A percentile compares a stretch with the other conserved stretches of the same genome.
Evolutionary conservation across 2,797 vertebrate species (phyloP).

Genomic region (Falco columbarius): DNA sequence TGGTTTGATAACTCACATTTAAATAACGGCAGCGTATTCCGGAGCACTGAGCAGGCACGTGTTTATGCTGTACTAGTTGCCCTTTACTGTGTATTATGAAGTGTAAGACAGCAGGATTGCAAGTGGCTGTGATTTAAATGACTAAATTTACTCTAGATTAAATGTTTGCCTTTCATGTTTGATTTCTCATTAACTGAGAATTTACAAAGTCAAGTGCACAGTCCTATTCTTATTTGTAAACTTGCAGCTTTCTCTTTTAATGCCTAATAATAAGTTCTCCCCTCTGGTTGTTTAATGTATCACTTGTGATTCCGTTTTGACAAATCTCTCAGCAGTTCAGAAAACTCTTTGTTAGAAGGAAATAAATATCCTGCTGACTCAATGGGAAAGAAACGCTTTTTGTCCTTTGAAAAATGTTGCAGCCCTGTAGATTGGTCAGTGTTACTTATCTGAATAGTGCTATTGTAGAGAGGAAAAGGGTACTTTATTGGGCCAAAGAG

Average conservation of each 20-base stretch:
- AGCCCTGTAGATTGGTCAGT: constrained; percentile 51
- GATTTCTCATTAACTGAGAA: constrained; percentile 64
- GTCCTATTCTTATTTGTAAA: constrained; percentile 52
- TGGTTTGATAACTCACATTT: neutral
- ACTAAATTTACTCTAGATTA: constrained; percentile 54
- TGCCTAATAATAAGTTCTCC: constrained; percentile 50
- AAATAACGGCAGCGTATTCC: neutral
- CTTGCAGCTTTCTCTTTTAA: constrained; percentile 51
- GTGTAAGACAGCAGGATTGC: neutral
- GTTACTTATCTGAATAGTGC: constrained; percentile 53
- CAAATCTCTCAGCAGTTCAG: constrained; percentile 60
- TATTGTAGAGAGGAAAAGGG: constrained; percentile 41
- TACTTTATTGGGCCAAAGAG: constrained; percentile 54
- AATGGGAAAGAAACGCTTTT: constrained; percentile 45
- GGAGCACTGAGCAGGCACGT: neutral
- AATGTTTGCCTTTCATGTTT: constrained; percentile 69
- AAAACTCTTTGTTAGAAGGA: constrained; percentile 55
- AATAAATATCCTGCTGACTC: constrained; percentile 62
- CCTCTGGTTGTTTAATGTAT: constrained; percentile 58
- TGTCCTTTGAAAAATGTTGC: constrained; percentile 56
- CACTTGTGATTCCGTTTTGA: constrained; percentile 25
- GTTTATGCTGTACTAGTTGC: neutral
- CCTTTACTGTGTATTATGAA: constrained; percentile 34
- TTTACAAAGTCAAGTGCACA: constrained; percentile 47
- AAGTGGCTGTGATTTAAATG: constrained; percentile 49